Conservation (phyloP, 2,113 vertebrate species). For the Cynopterus brachyotis region DNA sequence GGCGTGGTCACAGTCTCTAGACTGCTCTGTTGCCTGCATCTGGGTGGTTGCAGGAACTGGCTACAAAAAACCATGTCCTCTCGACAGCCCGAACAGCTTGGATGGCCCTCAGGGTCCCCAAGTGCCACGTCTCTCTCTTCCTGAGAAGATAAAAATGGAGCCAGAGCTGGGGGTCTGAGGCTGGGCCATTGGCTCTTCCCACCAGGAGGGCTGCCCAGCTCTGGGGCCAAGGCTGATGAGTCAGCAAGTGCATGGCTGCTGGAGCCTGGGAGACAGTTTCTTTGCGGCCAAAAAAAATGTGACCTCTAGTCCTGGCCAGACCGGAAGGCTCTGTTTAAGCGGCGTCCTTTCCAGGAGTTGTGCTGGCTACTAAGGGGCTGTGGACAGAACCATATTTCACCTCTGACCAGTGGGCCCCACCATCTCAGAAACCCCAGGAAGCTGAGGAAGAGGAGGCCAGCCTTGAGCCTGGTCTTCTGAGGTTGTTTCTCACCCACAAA, state of each 20-base stretch:
- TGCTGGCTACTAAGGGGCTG: rapidly evolving
- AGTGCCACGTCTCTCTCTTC: not conserved
- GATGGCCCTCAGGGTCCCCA: not conserved
- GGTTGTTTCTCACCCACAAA: not conserved
- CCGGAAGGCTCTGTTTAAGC: not conserved
- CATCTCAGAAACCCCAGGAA: rapidly evolving
- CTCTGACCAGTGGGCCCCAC: not conserved
- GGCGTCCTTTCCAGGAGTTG: not conserved
- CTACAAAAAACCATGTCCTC: not conserved
- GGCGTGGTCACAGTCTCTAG: too few relatives aligned
- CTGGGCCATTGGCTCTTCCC: not conserved
- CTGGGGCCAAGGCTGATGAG: not conserved
- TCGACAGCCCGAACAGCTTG: not conserved
- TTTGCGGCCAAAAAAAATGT: not conserved
- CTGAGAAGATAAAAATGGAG: not conserved
- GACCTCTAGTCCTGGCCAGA: not conserved
- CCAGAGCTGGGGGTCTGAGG: not conserved
- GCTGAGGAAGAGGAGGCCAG: not conserved
- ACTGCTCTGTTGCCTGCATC: rapidly evolving
- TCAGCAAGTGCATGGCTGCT: not conserved
- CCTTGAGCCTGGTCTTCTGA: not conserved
- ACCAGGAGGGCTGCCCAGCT: not conserved
- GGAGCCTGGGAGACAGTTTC: not conserved
- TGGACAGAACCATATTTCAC: rapidly evolving
- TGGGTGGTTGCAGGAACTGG: not conserved